These are phyloP conservation scores for Halocaridina rubra DNA, from an alignment of 2,888 invertebrate species.

Conservation along the genomic window DNA sequence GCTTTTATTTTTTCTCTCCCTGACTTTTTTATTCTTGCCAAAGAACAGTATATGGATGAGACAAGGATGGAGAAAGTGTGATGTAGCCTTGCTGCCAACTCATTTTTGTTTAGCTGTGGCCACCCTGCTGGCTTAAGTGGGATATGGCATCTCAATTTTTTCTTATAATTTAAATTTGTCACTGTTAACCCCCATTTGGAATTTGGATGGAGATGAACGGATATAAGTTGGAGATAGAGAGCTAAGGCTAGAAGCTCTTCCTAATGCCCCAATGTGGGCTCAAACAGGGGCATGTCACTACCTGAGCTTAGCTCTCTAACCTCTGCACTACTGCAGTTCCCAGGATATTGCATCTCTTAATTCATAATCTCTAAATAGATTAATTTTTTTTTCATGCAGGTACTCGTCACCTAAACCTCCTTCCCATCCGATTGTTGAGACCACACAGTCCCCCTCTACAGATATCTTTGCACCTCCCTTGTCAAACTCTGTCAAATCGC, in stretches of 20 bases:
- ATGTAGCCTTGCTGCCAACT: too few relatives aligned
- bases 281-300: not conserved
- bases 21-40: too few relatives aligned
- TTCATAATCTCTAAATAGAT: not conserved
- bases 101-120: too few relatives aligned
- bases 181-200: too few relatives aligned
- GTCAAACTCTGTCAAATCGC: not conserved
- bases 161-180: too few relatives aligned
- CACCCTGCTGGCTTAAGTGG: too few relatives aligned
- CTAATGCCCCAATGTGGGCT: not conserved
- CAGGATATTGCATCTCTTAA: not conserved
- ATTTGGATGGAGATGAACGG: not conserved
- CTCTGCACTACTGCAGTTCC: not conserved
- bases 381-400: not conserved
- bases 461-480: slow-evolving; percentile 24
- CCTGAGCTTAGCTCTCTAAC: not conserved
- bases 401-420: not conserved
- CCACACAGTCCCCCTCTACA: not conserved
- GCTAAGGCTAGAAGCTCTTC: not conserved
- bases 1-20: too few relatives aligned
- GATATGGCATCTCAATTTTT: too few relatives aligned
- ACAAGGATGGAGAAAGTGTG: too few relatives aligned
- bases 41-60: too few relatives aligned
- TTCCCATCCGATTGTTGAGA: slow-evolving; percentile 16
- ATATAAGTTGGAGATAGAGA: not conserved